Conservation (phyloP, 2,797 vertebrate species). For the Psittacula derbiana region DNA sequence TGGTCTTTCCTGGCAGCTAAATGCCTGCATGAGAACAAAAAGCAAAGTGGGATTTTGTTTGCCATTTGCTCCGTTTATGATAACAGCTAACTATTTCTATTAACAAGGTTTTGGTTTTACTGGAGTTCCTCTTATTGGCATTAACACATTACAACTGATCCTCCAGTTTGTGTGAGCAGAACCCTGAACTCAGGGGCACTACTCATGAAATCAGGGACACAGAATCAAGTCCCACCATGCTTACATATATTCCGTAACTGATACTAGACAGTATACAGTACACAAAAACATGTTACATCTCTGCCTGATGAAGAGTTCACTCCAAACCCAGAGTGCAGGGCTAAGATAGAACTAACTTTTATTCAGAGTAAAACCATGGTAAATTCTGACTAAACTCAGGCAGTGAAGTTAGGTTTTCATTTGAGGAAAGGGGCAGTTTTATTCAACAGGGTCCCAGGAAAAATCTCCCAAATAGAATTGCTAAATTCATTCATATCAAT, state of each 20-base stretch:
- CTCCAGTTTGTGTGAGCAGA: background rate
- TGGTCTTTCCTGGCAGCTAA: constrained; percentile 57
- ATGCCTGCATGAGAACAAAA: constrained; percentile 20
- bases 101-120: constrained; percentile 18
- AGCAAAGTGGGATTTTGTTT: constrained; percentile 17
- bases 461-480: background rate
- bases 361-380: background rate
- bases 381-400: background rate
- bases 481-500: background rate
- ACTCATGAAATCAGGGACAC: background rate
- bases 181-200: background rate
- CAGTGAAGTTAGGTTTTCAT: background rate
- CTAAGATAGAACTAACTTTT: background rate
- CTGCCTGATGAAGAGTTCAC: background rate
- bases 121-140: background rate
- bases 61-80: constrained; percentile 17
- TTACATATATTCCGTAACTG: background rate
- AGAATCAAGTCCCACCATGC: background rate
- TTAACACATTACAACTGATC: background rate
- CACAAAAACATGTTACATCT: background rate
- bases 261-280: background rate
- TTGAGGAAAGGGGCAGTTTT: background rate
- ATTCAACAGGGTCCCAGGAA: background rate
- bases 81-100: background rate
- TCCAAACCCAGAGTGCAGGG: background rate